These are phyloP conservation scores for Protomyctophum bolini DNA, from an alignment of 2,113 vertebrate genomes.

Conservation along the genomic window DNA sequence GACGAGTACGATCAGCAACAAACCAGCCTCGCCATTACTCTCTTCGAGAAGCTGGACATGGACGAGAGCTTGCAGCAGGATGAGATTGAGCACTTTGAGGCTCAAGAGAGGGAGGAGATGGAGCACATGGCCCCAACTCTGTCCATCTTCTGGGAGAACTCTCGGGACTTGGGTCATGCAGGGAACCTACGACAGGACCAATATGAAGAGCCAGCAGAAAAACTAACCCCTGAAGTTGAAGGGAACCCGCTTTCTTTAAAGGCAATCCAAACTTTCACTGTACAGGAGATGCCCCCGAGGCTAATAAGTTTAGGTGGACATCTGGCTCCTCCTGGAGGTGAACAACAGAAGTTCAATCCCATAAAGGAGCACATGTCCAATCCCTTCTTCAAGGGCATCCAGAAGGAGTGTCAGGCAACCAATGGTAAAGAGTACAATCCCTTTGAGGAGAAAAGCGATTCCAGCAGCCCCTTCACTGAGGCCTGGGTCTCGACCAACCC, in stretches of 20 bases:
- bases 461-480: constrained; percentile 67
- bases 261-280: constrained; percentile 60
- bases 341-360: constrained; percentile 77
- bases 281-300: constrained; percentile 61
- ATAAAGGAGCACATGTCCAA: constrained; percentile 75
- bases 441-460: constrained; percentile 75
- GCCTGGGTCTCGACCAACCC: constrained; percentile 80
- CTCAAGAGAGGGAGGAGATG: constrained; percentile 76
- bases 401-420: constrained; percentile 53
- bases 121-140: constrained; percentile 61
- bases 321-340: constrained; percentile 52
- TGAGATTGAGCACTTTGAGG: constrained; percentile 82
- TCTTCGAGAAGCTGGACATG: constrained; percentile 87
- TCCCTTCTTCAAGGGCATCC: constrained; percentile 78
- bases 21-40: constrained; percentile 86
- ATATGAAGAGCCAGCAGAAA: constrained; percentile 53
- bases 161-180: constrained; percentile 33
- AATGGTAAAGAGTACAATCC: constrained; percentile 87
- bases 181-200: constrained; percentile 20
- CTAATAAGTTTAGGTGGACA: constrained; percentile 57
- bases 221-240: constrained; percentile 66
- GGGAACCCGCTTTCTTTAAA: constrained; percentile 57
- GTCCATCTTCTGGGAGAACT: constrained; percentile 45
- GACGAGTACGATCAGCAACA: constrained; percentile 95
- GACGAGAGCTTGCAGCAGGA: constrained; percentile 88